phyloP scores from a whole-genome alignment of 2,888 invertebrate genomes.

The Oligia latruncula region DNA sequence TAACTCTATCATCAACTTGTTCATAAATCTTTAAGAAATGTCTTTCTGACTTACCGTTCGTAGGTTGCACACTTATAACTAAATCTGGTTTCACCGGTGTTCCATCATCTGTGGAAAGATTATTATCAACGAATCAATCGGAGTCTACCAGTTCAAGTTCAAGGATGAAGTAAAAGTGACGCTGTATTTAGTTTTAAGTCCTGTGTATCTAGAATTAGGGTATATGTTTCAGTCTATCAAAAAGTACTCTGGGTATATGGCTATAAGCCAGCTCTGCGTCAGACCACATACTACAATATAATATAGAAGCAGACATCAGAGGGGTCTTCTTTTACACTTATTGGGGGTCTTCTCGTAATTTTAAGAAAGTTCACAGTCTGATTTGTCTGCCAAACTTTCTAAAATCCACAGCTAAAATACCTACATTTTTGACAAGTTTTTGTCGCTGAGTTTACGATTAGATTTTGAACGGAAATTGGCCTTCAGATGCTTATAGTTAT shows the following conservation, averaged over 20 bases:
- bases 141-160: background rate
- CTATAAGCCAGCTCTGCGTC: background rate
- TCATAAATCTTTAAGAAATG: background rate
- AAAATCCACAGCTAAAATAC: too few species aligned
- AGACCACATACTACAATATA: background rate
- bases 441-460: too few species aligned
- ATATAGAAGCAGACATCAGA: background rate
- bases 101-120: conserved; percentile 79
- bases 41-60: conserved; percentile 72
- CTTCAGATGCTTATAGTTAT: too few species aligned
- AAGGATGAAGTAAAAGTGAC: background rate
- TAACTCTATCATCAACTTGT: background rate
- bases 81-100: conserved; percentile 76
- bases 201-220: background rate
- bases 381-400: background rate
- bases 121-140: conserved; percentile 5
- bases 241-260: too few species aligned
- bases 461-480: too few species aligned
- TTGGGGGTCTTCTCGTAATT: background rate
- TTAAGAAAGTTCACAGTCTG: background rate
- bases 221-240: too few species aligned
- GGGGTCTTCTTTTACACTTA: background rate
- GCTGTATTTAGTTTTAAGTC: background rate
- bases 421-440: background rate
- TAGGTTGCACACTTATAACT: conserved; percentile 85